Evolutionary conservation across 2,888 invertebrate species (phyloP).

Genomic region (Holacanthella duospinosa): DNA sequence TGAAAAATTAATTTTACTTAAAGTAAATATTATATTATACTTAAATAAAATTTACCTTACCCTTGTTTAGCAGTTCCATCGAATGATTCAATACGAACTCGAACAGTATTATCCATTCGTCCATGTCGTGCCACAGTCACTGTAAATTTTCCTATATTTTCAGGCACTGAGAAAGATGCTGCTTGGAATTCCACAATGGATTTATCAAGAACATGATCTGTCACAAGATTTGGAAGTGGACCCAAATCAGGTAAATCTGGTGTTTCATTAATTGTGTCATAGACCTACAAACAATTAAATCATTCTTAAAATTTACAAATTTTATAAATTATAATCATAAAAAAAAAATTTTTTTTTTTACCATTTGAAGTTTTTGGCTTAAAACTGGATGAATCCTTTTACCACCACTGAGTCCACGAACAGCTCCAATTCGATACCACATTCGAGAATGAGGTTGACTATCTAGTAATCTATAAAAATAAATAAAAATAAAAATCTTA

Average conservation of each 20-base stretch:
- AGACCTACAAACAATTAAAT: slow-evolving; percentile 42
- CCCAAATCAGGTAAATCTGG: slow-evolving; percentile 38
- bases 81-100: slow-evolving; percentile 48
- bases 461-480: slow-evolving; percentile 42
- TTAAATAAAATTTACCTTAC: neutral
- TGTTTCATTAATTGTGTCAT: slow-evolving; percentile 42
- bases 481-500: slow-evolving; percentile 6
- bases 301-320: neutral
- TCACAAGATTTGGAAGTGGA: slow-evolving; percentile 24
- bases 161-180: slow-evolving; percentile 47
- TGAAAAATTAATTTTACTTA: neutral
- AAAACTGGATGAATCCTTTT: slow-evolving; percentile 44
- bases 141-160: slow-evolving; percentile 46
- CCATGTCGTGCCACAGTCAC: slow-evolving; percentile 46
- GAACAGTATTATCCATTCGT: slow-evolving; percentile 42
- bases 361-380: slow-evolving; percentile 45
- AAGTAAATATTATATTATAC: neutral
- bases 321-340: slow-evolving; percentile 7
- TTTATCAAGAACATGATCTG: slow-evolving; percentile 38
- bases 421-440: slow-evolving; percentile 52
- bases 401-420: slow-evolving; percentile 46
- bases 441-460: slow-evolving; percentile 46
- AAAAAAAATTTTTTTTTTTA: slow-evolving; percentile 35
- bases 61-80: slow-evolving; percentile 43
- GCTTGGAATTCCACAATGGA: slow-evolving; percentile 49